Evolutionary conservation across 2,797 vertebrate species (phyloP).

Genomic region (Rhabdophis nuchalis): DNA sequence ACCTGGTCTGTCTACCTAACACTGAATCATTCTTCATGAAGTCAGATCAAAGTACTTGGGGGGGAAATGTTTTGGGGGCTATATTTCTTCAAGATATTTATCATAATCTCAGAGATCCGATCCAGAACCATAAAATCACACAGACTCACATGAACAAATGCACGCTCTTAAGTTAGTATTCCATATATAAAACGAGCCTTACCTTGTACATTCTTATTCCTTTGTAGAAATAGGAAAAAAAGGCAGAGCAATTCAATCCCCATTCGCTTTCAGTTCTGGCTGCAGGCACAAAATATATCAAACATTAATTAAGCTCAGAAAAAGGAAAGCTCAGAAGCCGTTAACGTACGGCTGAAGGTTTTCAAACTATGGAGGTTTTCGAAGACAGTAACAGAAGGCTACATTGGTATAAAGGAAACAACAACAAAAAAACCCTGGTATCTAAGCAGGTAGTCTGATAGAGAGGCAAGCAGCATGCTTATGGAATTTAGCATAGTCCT

Average conservation of each 20-base stretch:
- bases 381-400: slow-evolving; percentile 49
- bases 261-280: slow-evolving; percentile 90
- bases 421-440: slow-evolving; percentile 61
- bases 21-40: not conserved
- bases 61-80: not conserved
- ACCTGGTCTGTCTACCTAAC: not conserved
- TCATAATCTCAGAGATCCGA: slow-evolving; percentile 10
- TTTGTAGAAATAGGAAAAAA: slow-evolving; percentile 83
- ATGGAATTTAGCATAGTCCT: slow-evolving; percentile 52
- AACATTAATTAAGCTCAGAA: slow-evolving; percentile 62
- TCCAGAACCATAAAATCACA: slow-evolving; percentile 21
- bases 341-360: slow-evolving; percentile 38
- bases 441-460: slow-evolving; percentile 71
- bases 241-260: slow-evolving; percentile 90
- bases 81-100: slow-evolving; percentile 7
- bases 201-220: slow-evolving; percentile 85
- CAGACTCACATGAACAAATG: slow-evolving; percentile 46
- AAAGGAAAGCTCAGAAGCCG: slow-evolving; percentile 50
- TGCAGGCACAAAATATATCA: slow-evolving; percentile 70
- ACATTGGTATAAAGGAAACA: slow-evolving; percentile 67
- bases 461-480: slow-evolving; percentile 66
- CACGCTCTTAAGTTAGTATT: slow-evolving; percentile 34
- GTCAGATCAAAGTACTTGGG: not conserved
- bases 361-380: slow-evolving; percentile 49
- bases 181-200: slow-evolving; percentile 66